Evolutionary conservation across 2,113 vertebrate species (phyloP), one percentile per base, ranked within the genome.

Genomic region (Passer domesticus): DNA sequence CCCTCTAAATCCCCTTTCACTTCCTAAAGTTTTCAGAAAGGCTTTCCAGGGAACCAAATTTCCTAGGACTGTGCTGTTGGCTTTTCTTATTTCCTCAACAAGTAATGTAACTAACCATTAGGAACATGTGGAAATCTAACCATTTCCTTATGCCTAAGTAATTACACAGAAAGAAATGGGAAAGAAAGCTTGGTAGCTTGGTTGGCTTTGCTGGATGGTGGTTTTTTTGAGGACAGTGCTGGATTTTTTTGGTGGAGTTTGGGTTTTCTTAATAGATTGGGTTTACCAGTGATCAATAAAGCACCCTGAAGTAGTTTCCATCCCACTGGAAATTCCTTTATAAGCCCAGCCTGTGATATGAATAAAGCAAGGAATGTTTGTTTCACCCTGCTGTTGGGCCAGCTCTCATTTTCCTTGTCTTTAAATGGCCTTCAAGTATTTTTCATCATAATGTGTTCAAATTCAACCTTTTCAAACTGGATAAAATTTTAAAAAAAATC

Each of bases 211-310:
- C 25, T 62, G 27, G 27, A 44, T 7, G 5, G 4, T 10, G 0
- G 6, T 13, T 63, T 72, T 37, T 53, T 67, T 78, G 12, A 20
- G 13, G 25, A 1, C 3, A 4, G 2, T 5, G 1, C 6, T 41
- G 44, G 15, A 30, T 30, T 27, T 59, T 74, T 37, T 31, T 3
- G 5, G 28, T 20, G 3, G 6, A 55, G 6, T 3, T 10, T 11
- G 6, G 3, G 1, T 0, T 37, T 58, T 75, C 49, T 77, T 47
- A 13, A 44, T 28, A 24, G 4, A 50, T 43, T 69, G 4, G 4
- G 2, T 31, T 49, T 44, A 84, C 35, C 31, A 70, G 9, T 41
- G 17, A 53, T 53, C n/a, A 50, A 2, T 63, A 89, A 67, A 87
- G 15, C 31, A 77, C 11, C 1, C 5, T 62, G 21, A 64, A 49